Evolutionary conservation across 2,888 invertebrate genomes (phyloP), one percentile per base, ranked within the genome.

Genomic region (Ceramica pisi): DNA sequence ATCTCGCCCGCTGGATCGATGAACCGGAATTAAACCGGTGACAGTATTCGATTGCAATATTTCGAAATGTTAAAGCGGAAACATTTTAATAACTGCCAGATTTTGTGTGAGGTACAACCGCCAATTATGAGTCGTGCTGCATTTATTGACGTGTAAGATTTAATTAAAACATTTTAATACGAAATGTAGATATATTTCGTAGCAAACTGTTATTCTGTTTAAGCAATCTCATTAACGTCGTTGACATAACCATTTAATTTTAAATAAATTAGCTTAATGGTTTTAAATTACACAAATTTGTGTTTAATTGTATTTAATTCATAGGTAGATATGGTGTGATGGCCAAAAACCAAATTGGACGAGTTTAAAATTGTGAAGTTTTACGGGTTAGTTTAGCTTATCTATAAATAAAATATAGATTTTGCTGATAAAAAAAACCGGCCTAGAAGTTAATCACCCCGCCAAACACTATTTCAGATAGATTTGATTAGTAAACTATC

Each of bases 41-140:
- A 72, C 82, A 82, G 55, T 75, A 78, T 82, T 75, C 79, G 63
- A 75, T 77, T 77, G 75, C 75, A 72, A 81, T 74, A 81, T 78
- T 78, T 74, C 62, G 51, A 68, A 71, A 81, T 73, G 56, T 67
- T 71, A 57, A 61, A 80, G 68, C 53, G 23, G 31, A 81, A 76
- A 81, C 53, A 81, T 77, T 77, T 81, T 61, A 81, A 70, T 69
- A 38, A 81, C 71, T 69, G 51, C 67, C 31, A 31, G 61, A 68
- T 66, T 71, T 72, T 76, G 64, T 76, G 67, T 46, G 66, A 71
- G 61, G 23, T 67, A 76, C 59, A 77, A 72, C 82, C 84, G 70
- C 78, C 77, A 81, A 81, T 81, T 83, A 81, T 64, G 68, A 59
- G 66, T 57, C 19, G 26, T 61, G 80, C 68, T 51, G 65, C 59